These are phyloP conservation scores for Pristionchus mayeri DNA, from an alignment of 2,888 invertebrate genomes.

Conservation along the genomic window DNA sequence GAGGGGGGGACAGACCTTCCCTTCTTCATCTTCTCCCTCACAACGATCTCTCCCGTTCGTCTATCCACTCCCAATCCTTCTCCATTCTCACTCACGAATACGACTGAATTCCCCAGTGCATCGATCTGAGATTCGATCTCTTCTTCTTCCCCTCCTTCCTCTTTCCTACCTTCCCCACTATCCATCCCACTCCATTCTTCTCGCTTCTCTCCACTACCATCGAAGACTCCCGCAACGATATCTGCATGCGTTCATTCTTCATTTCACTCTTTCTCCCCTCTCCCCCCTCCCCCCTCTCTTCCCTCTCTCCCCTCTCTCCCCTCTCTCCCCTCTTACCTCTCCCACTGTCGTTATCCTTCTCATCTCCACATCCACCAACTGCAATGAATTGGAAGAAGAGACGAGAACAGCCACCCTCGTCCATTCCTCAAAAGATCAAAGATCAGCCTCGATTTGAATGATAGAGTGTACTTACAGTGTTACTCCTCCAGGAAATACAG, in stretches of 20 bases:
- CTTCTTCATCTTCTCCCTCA: slow-evolving; percentile 17
- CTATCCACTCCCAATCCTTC: slow-evolving; percentile 29
- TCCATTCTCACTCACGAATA: neutral
- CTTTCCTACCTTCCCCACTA: slow-evolving; percentile 17
- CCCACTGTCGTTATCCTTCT: slow-evolving; percentile 17
- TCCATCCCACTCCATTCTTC: neutral
- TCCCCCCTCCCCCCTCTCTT: too few relatives aligned
- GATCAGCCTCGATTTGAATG: neutral
- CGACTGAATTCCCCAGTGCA: neutral
- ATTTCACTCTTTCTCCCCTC: too few relatives aligned
- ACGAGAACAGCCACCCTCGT: slow-evolving; percentile 5
- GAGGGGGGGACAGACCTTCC: neutral
- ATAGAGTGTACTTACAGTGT: neutral
- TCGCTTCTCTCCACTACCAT: neutral
- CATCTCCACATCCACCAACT: slow-evolving; percentile 11
- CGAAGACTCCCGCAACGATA: neutral
- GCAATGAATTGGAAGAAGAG: slow-evolving; percentile 5
- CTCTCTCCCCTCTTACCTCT: too few relatives aligned
- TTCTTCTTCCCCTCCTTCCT: neutral
- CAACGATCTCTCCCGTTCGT: neutral
- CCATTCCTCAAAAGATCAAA: neutral
- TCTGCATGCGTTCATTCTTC: too few relatives aligned
- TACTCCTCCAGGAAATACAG: slow-evolving; percentile 20
- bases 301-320: too few relatives aligned
- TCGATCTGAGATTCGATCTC: neutral